Evolutionary conservation across 2,797 vertebrate genomes (phyloP).

Genomic region (Nyctibius grandis): DNA sequence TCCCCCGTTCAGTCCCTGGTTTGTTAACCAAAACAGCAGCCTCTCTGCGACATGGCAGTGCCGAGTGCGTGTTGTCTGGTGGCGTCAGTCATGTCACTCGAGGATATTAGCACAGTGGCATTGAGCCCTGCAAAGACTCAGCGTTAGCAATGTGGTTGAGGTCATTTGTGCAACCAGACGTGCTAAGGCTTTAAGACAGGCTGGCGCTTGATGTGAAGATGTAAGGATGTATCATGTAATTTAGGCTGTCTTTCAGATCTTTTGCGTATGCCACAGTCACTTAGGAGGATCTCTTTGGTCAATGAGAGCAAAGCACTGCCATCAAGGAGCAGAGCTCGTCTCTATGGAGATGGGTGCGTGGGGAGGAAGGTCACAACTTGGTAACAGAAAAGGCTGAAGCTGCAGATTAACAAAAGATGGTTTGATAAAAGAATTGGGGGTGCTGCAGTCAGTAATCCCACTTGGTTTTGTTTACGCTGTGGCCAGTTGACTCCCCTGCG

Average conservation of each 20-base stretch:
- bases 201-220: not conserved
- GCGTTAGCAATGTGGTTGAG: not conserved
- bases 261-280: not conserved
- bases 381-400: constrained; percentile 14
- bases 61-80: accelerated
- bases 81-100: accelerated
- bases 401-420: constrained; percentile 30
- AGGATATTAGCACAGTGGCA: not conserved
- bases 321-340: not conserved
- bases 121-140: not conserved
- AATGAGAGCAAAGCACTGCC: not conserved
- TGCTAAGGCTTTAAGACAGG: not conserved
- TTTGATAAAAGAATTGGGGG: constrained; percentile 28
- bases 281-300: not conserved
- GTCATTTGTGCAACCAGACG: not conserved
- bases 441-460: constrained; percentile 35
- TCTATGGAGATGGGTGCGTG: not conserved
- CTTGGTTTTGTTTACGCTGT: not conserved
- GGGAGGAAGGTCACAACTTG: constrained; percentile 10
- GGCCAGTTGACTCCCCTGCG: not conserved
- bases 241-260: not conserved
- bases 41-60: accelerated
- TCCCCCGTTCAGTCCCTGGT: not conserved
- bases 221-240: not conserved
- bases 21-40: not conserved